Percentiles rank a stretch among this genome's conserved stretches.
phyloP scores from a whole-genome alignment of 2,888 invertebrate genomes.

The Hydrotaea cyrtoneurina region DNA sequence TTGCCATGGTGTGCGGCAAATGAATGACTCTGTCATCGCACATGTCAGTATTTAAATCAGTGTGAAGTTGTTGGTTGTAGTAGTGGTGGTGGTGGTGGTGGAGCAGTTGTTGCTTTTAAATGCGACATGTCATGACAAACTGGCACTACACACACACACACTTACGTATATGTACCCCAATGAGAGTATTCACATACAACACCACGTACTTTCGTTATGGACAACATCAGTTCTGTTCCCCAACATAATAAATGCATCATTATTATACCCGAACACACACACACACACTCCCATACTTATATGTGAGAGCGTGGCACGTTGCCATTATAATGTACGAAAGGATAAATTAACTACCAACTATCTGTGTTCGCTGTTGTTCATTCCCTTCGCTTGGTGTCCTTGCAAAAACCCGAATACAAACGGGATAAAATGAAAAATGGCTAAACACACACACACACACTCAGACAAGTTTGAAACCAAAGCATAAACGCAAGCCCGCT shows the following conservation, averaged over 20 bases:
- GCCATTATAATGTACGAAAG: slow-evolving; percentile 44
- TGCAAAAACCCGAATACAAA: not conserved
- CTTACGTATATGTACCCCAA: not conserved
- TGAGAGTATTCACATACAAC: not conserved
- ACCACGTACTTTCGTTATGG: not conserved
- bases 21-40: not conserved
- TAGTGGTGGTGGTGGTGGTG: not conserved
- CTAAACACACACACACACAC: not conserved
- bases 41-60: not conserved
- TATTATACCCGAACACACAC: not conserved
- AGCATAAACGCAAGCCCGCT: not conserved
- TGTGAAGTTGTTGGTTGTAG: not conserved
- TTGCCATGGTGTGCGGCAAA: not conserved
- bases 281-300: no score
- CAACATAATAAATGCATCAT: slow-evolving; percentile 46
- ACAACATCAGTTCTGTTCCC: slow-evolving; percentile 14
- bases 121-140: not conserved
- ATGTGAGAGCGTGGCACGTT: not conserved
- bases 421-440: not conserved
- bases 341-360: slow-evolving; percentile 41
- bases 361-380: not conserved
- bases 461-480: not conserved
- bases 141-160: not conserved
- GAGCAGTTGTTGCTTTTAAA: not conserved
- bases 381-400: slow-evolving; percentile 27